These are phyloP conservation scores for Eulithis testata DNA, from an alignment of 2,888 invertebrate genomes.

Conservation along the genomic window DNA sequence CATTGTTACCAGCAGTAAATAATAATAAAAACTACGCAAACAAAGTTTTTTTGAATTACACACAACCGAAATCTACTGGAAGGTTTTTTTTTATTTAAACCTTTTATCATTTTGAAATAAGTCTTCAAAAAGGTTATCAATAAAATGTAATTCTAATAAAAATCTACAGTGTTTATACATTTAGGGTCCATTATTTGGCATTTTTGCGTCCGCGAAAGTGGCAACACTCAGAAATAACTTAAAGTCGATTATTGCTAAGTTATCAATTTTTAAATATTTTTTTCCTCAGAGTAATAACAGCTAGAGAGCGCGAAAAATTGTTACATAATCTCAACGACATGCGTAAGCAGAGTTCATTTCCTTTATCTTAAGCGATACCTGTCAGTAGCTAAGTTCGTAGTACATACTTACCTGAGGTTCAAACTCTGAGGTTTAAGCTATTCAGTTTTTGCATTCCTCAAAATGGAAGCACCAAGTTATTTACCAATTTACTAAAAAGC, in stretches of 20 bases:
- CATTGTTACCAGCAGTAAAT: constrained; percentile 7
- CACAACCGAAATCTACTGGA: neutral
- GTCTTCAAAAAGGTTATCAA: constrained; percentile 38
- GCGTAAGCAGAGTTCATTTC: constrained; percentile 12
- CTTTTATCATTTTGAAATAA: constrained; percentile 26
- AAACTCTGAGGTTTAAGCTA: constrained; percentile 13
- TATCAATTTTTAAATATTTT: constrained; percentile 7
- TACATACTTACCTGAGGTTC: neutral
- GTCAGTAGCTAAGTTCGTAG: too few relatives aligned
- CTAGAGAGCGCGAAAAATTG: constrained; percentile 12
- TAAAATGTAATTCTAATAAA: constrained; percentile 34
- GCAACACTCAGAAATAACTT: constrained; percentile 36
- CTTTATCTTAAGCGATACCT: neutral
- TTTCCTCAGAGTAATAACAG: constrained; percentile 17
- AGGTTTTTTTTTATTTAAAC: neutral
- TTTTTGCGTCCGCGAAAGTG: constrained; percentile 37
- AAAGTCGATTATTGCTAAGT: constrained; percentile 37
- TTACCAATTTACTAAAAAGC: constrained; percentile 53
- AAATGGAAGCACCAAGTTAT: constrained; percentile 72
- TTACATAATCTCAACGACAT: constrained; percentile 4
- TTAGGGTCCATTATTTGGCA: constrained; percentile 44
- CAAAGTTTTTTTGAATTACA: neutral
- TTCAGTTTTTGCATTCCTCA: constrained; percentile 56
- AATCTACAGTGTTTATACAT: constrained; percentile 23
- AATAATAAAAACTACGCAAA: neutral